phyloP scores from a whole-genome alignment of 2,797 vertebrate species.

The Malacoraja senta region DNA sequence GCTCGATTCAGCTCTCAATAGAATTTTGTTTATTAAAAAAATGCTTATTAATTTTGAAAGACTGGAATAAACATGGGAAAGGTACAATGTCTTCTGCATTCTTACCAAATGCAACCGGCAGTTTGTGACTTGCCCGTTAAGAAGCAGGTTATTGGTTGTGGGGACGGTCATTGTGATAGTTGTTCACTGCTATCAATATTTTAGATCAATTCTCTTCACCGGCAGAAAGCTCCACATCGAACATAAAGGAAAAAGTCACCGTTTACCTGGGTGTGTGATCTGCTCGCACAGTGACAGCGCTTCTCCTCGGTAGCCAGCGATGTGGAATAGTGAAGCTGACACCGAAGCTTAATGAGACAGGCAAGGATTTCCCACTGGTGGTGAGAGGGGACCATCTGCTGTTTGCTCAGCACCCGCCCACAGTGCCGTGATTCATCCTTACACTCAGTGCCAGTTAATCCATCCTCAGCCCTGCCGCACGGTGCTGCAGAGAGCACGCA shows the following conservation, averaged over 20 bases:
- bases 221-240: too few relatives aligned
- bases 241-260: not conserved
- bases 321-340: slow-evolving; percentile 28
- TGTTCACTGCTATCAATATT: not conserved
- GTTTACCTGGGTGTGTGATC: not conserved
- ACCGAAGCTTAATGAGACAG: slow-evolving; percentile 49
- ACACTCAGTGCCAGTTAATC: not conserved
- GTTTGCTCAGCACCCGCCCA: not conserved
- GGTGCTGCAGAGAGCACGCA: not conserved
- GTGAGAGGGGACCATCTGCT: slow-evolving; percentile 9
- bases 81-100: too few relatives aligned
- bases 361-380: slow-evolving; percentile 45
- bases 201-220: not conserved
- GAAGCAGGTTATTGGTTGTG: too few relatives aligned
- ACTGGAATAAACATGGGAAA: too few relatives aligned
- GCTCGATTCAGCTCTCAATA: too few relatives aligned
- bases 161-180: too few relatives aligned
- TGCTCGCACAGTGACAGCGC: not conserved
- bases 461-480: not conserved
- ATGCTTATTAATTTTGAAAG: too few relatives aligned
- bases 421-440: slow-evolving; percentile 12
- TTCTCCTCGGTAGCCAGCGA: not conserved
- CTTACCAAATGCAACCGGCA: too few relatives aligned
- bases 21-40: too few relatives aligned
- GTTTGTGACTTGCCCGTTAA: too few relatives aligned